Evolutionary conservation across 2,888 invertebrate genomes (phyloP).

Genomic region (Esperia sulphurella): DNA sequence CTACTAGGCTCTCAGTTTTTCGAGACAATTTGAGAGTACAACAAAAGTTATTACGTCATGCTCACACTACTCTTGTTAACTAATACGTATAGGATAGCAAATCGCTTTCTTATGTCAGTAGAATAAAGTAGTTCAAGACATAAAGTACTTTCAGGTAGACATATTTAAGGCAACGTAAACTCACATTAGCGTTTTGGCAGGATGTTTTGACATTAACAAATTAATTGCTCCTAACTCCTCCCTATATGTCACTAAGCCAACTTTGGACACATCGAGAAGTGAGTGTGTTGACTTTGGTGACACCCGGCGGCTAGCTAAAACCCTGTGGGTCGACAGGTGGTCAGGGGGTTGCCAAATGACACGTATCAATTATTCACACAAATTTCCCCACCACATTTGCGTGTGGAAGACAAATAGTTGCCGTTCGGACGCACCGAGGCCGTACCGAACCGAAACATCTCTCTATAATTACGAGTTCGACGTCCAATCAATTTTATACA

Average conservation of each 20-base stretch:
- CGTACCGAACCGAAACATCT: slow-evolving; percentile 44
- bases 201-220: neutral
- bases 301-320: slow-evolving; percentile 30
- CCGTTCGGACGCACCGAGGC: slow-evolving; percentile 51
- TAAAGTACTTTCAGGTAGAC: neutral
- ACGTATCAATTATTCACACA: slow-evolving; percentile 77
- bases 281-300: slow-evolving; percentile 36
- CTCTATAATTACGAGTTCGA: slow-evolving; percentile 59
- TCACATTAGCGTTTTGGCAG: neutral
- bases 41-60: neutral
- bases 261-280: slow-evolving; percentile 20
- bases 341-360: slow-evolving; percentile 76
- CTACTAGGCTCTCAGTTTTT: too few species aligned
- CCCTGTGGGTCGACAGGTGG: slow-evolving; percentile 26
- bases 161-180: too few species aligned
- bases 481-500: slow-evolving; percentile 38
- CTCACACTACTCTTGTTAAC: neutral
- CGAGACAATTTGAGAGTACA: too few species aligned
- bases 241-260: slow-evolving; percentile 5
- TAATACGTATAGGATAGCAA: too few species aligned
- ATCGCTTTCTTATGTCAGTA: neutral
- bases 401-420: slow-evolving; percentile 75
- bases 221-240: slow-evolving; percentile 6
- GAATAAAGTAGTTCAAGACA: neutral
- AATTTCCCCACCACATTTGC: slow-evolving; percentile 74